Conservation (phyloP, 1,140 invertebrate species). For the Saxidomus purpurata region DNA sequence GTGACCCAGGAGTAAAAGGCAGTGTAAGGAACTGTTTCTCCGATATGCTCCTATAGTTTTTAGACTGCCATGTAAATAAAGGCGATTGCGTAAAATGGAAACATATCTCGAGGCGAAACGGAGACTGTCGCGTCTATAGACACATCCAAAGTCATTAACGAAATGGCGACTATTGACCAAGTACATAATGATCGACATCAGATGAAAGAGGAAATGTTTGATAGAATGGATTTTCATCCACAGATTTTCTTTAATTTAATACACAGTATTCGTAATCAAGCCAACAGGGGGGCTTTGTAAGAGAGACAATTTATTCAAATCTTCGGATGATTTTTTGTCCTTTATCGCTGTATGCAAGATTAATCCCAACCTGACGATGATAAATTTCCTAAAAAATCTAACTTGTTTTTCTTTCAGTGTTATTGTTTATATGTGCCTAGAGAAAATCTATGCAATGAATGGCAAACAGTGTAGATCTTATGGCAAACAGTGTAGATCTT, state of each 20-base stretch:
- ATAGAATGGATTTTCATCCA: not conserved
- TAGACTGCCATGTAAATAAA: slow-evolving; percentile 13
- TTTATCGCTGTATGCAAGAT: too few species aligned
- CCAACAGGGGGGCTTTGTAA: too few species aligned
- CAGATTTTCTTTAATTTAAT: not conserved
- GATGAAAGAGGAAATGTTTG: not conserved
- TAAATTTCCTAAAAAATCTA: too few species aligned
- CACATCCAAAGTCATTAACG: slow-evolving; percentile 14
- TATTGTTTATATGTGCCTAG: too few species aligned
- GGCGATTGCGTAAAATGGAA: slow-evolving; percentile 21
- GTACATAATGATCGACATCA: not conserved
- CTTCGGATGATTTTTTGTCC: too few species aligned
- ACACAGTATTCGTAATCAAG: not conserved
- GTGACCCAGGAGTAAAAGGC: slow-evolving; percentile 11
- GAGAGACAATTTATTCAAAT: too few species aligned
- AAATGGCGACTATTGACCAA: slow-evolving; percentile 20
- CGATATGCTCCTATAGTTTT: slow-evolving; percentile 19
- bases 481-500: too few species aligned
- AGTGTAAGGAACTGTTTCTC: slow-evolving; percentile 41
- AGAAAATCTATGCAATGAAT: too few species aligned
- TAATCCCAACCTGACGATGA: too few species aligned
- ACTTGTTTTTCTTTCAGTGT: too few species aligned
- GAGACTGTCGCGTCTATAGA: not conserved
- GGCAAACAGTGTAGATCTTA: too few species aligned
- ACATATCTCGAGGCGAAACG: not conserved